Evolutionary conservation across 1,140 invertebrate species (phyloP).

Genomic region (Acromyrmex echinatior): DNA sequence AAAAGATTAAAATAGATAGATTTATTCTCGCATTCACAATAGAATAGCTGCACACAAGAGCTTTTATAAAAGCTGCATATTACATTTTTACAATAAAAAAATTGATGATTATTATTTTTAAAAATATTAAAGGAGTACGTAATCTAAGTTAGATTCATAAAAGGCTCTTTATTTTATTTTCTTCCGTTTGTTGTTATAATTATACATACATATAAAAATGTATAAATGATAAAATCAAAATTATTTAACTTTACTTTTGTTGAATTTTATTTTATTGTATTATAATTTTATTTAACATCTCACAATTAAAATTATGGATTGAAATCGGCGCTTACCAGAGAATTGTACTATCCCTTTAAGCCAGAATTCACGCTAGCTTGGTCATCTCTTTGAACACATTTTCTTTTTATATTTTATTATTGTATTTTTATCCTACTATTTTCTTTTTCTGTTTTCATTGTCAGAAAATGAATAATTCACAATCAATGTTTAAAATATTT

Average conservation of each 20-base stretch:
- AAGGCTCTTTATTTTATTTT: background rate
- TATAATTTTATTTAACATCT: constrained; percentile 10
- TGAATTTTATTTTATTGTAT: background rate
- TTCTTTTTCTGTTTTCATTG: background rate
- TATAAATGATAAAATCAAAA: background rate
- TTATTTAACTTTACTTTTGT: constrained; percentile 16
- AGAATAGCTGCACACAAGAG: background rate
- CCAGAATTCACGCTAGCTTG: background rate
- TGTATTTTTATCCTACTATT: background rate
- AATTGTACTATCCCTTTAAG: background rate
- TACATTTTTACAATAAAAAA: constrained; percentile 2
- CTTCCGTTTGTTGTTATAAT: background rate
- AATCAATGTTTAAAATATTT: background rate
- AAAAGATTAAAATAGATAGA: constrained; percentile 10
- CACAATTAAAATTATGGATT: background rate
- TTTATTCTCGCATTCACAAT: constrained; percentile 1
- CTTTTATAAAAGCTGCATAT: background rate
- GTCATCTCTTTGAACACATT: background rate
- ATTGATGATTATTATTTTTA: background rate
- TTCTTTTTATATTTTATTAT: constrained; percentile 22
- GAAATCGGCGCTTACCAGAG: background rate
- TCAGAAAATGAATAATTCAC: background rate
- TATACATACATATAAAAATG: background rate
- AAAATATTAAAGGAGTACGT: background rate
- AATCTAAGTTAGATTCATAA: background rate